Conservation (phyloP, 2,888 invertebrate genomes). For the Stomorhina lunata region DNA sequence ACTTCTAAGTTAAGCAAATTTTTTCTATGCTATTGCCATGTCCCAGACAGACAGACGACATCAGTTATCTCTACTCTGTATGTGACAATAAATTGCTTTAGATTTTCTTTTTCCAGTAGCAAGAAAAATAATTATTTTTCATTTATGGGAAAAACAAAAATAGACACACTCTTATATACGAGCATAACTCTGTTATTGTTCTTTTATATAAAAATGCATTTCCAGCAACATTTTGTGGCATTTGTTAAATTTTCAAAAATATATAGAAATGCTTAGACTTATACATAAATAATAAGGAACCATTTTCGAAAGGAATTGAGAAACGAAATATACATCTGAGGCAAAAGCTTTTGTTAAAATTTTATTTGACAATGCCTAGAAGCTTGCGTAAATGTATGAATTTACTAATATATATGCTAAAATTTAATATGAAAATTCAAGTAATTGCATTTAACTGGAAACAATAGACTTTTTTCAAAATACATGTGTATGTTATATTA, state of each 20-base stretch:
- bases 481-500: no score
- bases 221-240: constrained; percentile 13
- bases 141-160: neutral
- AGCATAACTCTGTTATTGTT: neutral
- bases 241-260: neutral
- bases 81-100: neutral
- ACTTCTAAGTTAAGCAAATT: no score
- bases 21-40: no score
- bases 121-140: constrained; percentile 17
- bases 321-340: neutral
- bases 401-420: neutral
- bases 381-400: no score
- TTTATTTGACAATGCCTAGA: neutral
- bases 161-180: no score
- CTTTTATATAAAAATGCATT: neutral
- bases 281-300: no score
- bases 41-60: no score
- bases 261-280: no score
- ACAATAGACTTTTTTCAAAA: no score
- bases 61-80: no score
- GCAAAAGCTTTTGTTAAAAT: neutral
- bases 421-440: neutral
- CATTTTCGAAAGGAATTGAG: neutral
- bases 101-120: neutral
- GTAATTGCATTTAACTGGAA: neutral